Evolutionary conservation across 2,113 vertebrate species (phyloP).

Genomic region (Megaceryle maxima): DNA sequence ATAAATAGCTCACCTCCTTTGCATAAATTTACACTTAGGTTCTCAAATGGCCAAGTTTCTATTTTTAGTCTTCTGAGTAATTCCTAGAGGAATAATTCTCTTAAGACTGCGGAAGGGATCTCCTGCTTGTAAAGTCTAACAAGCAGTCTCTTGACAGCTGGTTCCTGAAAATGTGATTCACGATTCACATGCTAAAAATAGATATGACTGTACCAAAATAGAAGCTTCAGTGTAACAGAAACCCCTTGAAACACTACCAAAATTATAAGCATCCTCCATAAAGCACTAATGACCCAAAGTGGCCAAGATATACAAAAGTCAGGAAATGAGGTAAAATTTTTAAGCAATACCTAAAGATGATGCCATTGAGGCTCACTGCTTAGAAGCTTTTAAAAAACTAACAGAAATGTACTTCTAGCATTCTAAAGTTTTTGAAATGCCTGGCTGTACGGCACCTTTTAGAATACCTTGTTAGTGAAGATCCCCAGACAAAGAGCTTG

Average conservation of each 20-base stretch:
- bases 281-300: neutral
- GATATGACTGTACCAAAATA: neutral
- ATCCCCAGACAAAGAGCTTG: neutral
- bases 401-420: neutral
- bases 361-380: neutral
- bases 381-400: neutral
- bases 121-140: neutral
- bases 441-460: neutral
- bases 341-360: neutral
- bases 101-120: neutral
- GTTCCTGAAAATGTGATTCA: neutral
- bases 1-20: neutral
- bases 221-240: neutral
- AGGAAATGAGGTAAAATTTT: neutral
- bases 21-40: neutral
- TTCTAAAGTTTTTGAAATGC: conserved; percentile 8
- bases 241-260: neutral
- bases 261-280: neutral
- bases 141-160: neutral
- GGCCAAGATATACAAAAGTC: neutral
- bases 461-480: neutral
- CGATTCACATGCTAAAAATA: conserved; percentile 15
- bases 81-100: neutral
- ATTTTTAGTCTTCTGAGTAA: conserved; percentile 24
- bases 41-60: neutral